Evolutionary conservation across 2,113 vertebrate species (phyloP).

Genomic region (Cryptotis parvus): DNA sequence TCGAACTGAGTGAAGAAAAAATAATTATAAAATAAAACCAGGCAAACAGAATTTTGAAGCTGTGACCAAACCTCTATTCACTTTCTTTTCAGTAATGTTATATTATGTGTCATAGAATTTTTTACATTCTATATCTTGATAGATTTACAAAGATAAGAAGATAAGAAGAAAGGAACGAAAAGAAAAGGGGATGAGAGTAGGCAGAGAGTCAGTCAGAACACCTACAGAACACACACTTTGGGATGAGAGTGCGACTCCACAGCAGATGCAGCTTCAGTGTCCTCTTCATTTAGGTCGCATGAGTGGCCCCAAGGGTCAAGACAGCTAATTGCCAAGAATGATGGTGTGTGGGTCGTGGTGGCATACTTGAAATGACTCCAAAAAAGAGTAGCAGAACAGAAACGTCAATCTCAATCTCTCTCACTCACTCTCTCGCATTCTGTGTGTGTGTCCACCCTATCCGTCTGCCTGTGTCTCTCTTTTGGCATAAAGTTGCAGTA

Average conservation of each 20-base stretch:
- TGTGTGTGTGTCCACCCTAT: no score
- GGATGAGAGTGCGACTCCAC: slow-evolving; percentile 59
- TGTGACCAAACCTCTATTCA: neutral
- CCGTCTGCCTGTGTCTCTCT: no score
- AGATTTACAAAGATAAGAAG: neutral
- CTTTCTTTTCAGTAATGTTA: neutral
- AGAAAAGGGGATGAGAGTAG: no score
- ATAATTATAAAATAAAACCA: neutral
- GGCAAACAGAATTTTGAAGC: slow-evolving; percentile 63
- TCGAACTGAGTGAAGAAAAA: neutral
- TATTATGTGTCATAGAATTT: slow-evolving; percentile 49
- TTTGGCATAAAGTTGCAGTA: slow-evolving; percentile 69
- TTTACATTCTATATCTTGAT: slow-evolving; percentile 15
- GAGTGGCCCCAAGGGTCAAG: slow-evolving; percentile 48
- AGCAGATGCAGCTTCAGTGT: slow-evolving; percentile 45
- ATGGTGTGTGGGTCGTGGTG: neutral
- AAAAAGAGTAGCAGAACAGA: neutral
- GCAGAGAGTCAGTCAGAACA: no score
- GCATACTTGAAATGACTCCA: slow-evolving; percentile 39
- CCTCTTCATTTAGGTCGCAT: slow-evolving; percentile 57
- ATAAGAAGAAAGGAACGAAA: no score
- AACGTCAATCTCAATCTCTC: no score
- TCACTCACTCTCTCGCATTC: no score
- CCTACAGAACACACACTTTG: neutral
- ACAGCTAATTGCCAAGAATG: slow-evolving; percentile 51